Conservation (phyloP, 2,888 invertebrate genomes). For the Eustalomyia histrio region DNA sequence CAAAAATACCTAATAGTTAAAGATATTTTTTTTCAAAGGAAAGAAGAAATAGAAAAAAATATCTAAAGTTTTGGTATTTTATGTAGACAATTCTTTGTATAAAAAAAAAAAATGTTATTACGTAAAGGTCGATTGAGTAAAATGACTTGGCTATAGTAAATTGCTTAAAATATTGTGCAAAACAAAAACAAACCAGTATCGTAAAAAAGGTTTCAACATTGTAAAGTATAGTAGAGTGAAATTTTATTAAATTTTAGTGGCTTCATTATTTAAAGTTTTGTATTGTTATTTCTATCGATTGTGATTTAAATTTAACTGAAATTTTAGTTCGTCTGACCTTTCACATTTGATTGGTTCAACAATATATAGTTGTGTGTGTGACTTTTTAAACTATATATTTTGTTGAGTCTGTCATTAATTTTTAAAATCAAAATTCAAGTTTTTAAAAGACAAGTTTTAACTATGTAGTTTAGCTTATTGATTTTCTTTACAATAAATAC, state of each 20-base stretch:
- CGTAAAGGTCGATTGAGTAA: constrained; percentile 60
- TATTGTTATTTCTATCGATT: neutral
- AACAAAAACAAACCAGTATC: neutral
- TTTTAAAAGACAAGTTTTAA: too few species aligned
- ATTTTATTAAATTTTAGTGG: neutral
- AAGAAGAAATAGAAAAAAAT: too few species aligned
- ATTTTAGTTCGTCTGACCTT: neutral
- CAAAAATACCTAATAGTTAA: neutral
- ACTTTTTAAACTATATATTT: too few species aligned
- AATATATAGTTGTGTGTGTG: neutral
- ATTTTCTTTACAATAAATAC: too few species aligned
- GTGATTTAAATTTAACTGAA: constrained; percentile 4
- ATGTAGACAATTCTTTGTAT: constrained; percentile 29
- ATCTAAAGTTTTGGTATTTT: constrained; percentile 10
- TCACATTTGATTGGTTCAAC: neutral
- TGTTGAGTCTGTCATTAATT: too few species aligned
- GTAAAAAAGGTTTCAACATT: neutral
- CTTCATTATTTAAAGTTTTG: constrained; percentile 20
- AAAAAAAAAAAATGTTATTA: constrained; percentile 36
- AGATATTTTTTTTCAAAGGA: neutral
- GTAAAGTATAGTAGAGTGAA: constrained; percentile 1
- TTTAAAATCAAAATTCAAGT: too few species aligned
- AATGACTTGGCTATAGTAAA: constrained; percentile 22
- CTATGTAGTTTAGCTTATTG: too few species aligned
- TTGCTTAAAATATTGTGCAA: constrained; percentile 12